Base-by-base conservation (phyloP, 2,797 vertebrate species). In the Phrynocephalus guinanensis region DNA sequence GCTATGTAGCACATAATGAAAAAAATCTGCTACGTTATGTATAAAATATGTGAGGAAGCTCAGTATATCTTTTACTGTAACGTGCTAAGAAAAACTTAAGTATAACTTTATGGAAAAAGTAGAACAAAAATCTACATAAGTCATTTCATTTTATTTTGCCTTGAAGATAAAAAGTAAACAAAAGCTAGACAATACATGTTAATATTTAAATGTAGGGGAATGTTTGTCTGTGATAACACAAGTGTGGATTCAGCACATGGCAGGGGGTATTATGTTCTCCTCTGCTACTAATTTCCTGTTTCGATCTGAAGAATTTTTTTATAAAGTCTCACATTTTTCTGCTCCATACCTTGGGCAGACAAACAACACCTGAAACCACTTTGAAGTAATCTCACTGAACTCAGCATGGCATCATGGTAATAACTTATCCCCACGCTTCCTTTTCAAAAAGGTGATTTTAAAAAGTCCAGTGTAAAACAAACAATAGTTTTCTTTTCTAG, bases 151-250 rank as follows among this genome's bases (percentile, higher is more conserved):
- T 67, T 85, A 52, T n/a, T 28, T 38, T 33, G 77, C 67, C 0
- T 76, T 88, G 48, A 82, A 88, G 33, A 5, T 79, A 38, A 91
- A 87, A 84, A 70, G 83, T 28, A 90, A 87, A 85, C 38, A 90
- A 6, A 75, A 82, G 18, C 1, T 85, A 86, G 88, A 89, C 38
- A 83, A 28, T 2, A 3, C 8, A 22, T 2, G 48, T 60, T 70
- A 87, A 86, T 60, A 30, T 73, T 84, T 70, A 87, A 91, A 77
- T 56, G 73, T 0, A 66, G 44, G n/a, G 1, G 15, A 90, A 87
- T 18, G 0, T 85, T 88, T 85, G 28, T 86, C n/a, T 85, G 38
- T 75, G 52, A 83, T 80, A 38, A 93, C 70, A 80, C 0, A 16
- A 24, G 56, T 70, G 16, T 1, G 0, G 13, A 75, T 80, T 79